A percentile compares a stretch with the other conserved stretches of the same genome.
phyloP scores from a whole-genome alignment of 2,113 vertebrate species.

The Etheostoma spectabile region DNA sequence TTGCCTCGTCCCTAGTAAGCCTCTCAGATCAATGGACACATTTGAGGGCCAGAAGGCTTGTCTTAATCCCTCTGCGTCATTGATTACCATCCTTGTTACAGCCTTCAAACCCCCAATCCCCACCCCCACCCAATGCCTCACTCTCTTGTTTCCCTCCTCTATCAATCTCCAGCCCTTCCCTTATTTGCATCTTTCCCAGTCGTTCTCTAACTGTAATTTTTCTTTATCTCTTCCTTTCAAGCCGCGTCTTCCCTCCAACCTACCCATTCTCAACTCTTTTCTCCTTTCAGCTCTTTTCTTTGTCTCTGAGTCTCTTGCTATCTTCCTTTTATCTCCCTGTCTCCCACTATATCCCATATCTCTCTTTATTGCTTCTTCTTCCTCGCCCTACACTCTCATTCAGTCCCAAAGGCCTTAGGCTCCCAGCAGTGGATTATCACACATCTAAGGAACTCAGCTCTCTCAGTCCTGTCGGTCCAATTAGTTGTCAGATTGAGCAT shows the following conservation, averaged over 20 bases:
- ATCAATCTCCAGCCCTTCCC: not conserved
- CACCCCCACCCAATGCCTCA: constrained; percentile 7
- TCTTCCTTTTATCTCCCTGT: constrained; percentile 49
- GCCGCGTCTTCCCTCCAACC: not conserved
- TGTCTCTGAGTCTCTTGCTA: constrained; percentile 37
- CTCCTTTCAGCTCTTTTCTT: constrained; percentile 33
- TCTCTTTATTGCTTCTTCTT: constrained; percentile 35
- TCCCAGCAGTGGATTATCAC: constrained; percentile 69
- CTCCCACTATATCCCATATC: constrained; percentile 41
- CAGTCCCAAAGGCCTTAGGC: constrained; percentile 59
- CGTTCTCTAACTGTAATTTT: constrained; percentile 16
- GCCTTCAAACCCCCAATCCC: constrained; percentile 27
- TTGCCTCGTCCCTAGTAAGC: constrained; percentile 15
- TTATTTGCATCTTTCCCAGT: constrained; percentile 8
- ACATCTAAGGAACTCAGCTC: constrained; percentile 68
- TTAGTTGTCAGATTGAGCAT: constrained; percentile 51
- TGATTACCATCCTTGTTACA: constrained; percentile 53
- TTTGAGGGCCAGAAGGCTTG: constrained; percentile 32
- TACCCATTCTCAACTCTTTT: constrained; percentile 23
- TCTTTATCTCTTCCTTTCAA: constrained; percentile 21
- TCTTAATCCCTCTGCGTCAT: constrained; percentile 50
- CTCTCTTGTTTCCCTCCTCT: constrained; percentile 7
- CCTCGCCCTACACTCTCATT: constrained; percentile 32
- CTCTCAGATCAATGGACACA: constrained; percentile 67
- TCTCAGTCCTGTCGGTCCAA: constrained; percentile 60